These are phyloP conservation scores for Myrmecobius fasciatus DNA, from an alignment of 2,113 vertebrate species.

Conservation along the genomic window DNA sequence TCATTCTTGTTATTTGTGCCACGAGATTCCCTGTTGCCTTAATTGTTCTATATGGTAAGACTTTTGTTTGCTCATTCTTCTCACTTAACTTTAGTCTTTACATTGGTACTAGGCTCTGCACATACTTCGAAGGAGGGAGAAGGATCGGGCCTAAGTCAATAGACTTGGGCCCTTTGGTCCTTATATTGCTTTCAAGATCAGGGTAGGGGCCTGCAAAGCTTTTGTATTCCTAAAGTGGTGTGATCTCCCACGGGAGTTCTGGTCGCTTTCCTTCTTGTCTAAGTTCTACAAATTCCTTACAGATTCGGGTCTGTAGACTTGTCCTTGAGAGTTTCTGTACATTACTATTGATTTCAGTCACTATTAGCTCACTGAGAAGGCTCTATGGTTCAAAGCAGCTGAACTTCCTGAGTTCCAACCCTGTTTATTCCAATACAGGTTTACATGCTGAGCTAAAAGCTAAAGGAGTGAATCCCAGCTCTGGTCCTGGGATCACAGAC, in stretches of 20 bases:
- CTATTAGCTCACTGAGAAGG: neutral
- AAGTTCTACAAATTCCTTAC: neutral
- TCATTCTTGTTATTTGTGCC: neutral
- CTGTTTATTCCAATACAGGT: neutral
- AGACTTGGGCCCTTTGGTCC: neutral
- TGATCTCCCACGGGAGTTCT: neutral
- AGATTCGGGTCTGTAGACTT: neutral
- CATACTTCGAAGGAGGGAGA: neutral
- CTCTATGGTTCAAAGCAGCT: neutral
- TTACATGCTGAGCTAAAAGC: neutral
- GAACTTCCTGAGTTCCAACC: neutral
- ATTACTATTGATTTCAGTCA: neutral
- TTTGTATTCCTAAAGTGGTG: neutral
- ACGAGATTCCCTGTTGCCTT: neutral
- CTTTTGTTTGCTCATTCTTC: neutral
- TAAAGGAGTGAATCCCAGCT: neutral
- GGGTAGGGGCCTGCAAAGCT: neutral
- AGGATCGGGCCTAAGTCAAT: neutral
- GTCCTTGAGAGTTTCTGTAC: neutral
- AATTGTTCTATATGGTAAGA: neutral
- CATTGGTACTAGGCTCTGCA: neutral
- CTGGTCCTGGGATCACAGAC: neutral
- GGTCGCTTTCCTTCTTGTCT: neutral
- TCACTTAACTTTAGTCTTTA: neutral
- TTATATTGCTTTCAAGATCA: neutral